Base-by-base conservation (phyloP, 1,140 invertebrate genomes). In the Drosophila watanabei region DNA sequence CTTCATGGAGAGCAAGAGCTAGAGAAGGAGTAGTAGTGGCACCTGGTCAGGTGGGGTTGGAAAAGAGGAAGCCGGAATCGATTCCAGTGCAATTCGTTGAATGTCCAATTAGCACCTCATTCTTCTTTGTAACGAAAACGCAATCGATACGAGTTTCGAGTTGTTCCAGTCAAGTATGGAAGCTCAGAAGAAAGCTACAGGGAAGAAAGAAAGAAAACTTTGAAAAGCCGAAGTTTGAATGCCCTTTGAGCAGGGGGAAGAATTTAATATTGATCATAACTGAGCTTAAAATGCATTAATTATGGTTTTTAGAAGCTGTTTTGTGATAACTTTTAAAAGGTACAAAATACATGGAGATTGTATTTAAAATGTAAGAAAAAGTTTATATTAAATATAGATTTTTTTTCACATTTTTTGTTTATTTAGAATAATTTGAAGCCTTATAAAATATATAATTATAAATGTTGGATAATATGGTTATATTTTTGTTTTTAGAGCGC, bases 71-170 rank as follows among this genome's bases (percentile, higher is more conserved):
- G 37, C 46, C 58, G n/a, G 51, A 10, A 37, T 48, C 20, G 28
- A 43, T 56, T 70, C 51, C 56, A 68, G 51, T 83, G 75, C 81
- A 83, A 72, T 85, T 72, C 54, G 82, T 73, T 77, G 69, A 85
- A 75, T 58, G 57, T 61, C 24, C 73, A 86, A 86, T 85, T 85
- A 85, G 46, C 82, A 82, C 75, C 51, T 49, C 43, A 49, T 49
- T 20, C 64, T 41, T 54, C 35, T 33, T 35, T 13, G 6, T 43
- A 18, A 41, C 28, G 10, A 13, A 69, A 69, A 54, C 60, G 60
- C 60, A 62, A 65, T 65, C 56, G 56, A 64, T 58, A 64, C n/a
- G 13, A n/a, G n/a, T 43, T 46, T 4, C 5, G 30, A 52, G 18
- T 33, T 20, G 24, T 0, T 0, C 18, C 8, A 10, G 41, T 8